These are phyloP conservation scores for Hippasteria phrygiana DNA, from an alignment of 53 echinoderm and acorn worm species.

Conservation along the genomic window DNA sequence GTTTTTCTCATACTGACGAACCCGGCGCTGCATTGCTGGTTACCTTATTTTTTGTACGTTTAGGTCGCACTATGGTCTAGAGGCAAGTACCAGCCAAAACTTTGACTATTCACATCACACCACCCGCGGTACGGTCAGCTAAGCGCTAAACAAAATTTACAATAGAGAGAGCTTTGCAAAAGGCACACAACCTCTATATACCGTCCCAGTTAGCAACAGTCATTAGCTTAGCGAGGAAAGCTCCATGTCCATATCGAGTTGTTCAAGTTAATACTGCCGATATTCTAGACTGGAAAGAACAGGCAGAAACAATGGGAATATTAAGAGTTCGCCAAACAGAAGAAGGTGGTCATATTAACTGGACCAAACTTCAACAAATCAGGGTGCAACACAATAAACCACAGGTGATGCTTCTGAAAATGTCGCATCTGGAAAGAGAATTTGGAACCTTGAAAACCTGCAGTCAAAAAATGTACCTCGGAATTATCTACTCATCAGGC, in stretches of 20 bases:
- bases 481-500: too few species aligned
- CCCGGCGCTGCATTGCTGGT: too few species aligned
- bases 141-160: too few species aligned
- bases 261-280: slow-evolving; percentile 58
- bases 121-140: too few species aligned
- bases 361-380: slow-evolving; percentile 52
- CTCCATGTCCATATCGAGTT: slow-evolving; percentile 13
- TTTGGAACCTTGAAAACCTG: slow-evolving; percentile 24
- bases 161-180: slow-evolving; percentile 38
- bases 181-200: slow-evolving; percentile 12
- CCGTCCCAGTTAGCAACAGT: slow-evolving; percentile 54
- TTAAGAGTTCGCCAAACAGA: slow-evolving; percentile 50
- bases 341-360: slow-evolving; percentile 47
- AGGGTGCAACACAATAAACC: slow-evolving; percentile 33
- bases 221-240: slow-evolving; percentile 37
- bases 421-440: slow-evolving; percentile 60
- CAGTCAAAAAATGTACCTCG: neutral
- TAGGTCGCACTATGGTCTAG: too few species aligned
- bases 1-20: too few species aligned
- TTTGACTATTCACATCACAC: too few species aligned
- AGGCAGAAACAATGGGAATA: too few species aligned
- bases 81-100: too few species aligned
- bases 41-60: too few species aligned
- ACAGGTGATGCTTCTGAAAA: slow-evolving; percentile 35
- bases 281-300: slow-evolving; percentile 61